A percentile compares a stretch with the other conserved stretches of the same genome.
phyloP scores from a whole-genome alignment of 1,140 invertebrate species.

The Cydia amplana region DNA sequence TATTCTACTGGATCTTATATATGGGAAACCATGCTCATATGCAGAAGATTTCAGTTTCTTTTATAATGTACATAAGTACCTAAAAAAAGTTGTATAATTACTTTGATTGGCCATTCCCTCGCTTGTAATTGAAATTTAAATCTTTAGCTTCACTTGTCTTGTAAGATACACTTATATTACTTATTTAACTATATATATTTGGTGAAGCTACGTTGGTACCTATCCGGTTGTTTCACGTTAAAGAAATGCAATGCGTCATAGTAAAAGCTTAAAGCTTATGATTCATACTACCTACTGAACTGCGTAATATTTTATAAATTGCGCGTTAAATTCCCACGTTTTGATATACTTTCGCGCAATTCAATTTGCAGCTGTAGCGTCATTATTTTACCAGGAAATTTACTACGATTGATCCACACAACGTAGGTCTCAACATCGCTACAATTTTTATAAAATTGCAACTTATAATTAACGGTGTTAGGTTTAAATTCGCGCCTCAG shows the following conservation, averaged over 20 bases:
- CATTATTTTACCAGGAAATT: conserved; percentile 40
- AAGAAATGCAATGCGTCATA: neutral
- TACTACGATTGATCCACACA: conserved; percentile 31
- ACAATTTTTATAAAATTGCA: neutral
- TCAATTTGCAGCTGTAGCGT: conserved; percentile 14
- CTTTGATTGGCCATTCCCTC: no score
- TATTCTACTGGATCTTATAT: no score
- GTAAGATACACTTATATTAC: no score
- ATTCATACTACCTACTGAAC: neutral
- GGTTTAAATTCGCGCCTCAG: neutral
- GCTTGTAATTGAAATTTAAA: no score
- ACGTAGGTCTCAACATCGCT: neutral
- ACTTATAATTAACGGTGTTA: neutral
- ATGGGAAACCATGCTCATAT: no score
- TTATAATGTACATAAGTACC: no score
- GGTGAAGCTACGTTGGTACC: no score
- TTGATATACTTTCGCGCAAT: conserved; percentile 26
- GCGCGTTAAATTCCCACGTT: conserved; percentile 16
- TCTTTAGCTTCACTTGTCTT: no score
- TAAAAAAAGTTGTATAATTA: no score
- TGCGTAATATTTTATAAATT: conserved; percentile 9
- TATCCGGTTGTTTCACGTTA: neutral
- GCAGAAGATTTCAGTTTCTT: no score
- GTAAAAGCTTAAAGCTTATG: conserved; percentile 1
- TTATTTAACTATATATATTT: no score